Percentiles rank a stretch among this genome's conserved stretches.
These are phyloP conservation scores for Fratercula arctica DNA, from an alignment of 2,797 vertebrate genomes.

Conservation along the genomic window DNA sequence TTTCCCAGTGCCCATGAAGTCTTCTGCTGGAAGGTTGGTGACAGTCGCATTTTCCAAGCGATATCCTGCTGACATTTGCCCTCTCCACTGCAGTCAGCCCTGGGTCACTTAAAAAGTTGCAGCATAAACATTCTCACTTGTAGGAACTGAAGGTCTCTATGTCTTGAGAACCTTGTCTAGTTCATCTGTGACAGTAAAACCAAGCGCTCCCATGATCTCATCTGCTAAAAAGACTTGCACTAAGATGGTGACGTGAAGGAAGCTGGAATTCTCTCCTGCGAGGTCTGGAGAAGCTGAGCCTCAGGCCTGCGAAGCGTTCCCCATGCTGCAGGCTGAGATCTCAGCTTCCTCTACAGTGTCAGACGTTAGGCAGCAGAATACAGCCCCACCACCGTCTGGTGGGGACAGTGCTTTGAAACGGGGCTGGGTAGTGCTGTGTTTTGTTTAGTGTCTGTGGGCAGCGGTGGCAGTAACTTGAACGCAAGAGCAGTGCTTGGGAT, in stretches of 20 bases:
- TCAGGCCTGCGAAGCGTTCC: not conserved
- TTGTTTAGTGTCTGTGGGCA: not conserved
- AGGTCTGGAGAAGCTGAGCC: not conserved
- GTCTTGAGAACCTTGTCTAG: not conserved
- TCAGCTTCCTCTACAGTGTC: not conserved
- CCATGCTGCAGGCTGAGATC: not conserved
- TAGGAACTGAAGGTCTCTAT: not conserved
- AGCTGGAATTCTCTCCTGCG: not conserved
- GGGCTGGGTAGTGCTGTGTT: not conserved
- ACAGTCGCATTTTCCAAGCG: not conserved
- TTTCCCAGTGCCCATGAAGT: not conserved
- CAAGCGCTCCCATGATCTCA: rapidly evolving
- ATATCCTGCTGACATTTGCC: not conserved
- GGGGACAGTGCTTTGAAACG: not conserved
- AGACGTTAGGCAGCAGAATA: not conserved
- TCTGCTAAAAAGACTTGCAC: not conserved
- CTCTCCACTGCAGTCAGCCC: not conserved
- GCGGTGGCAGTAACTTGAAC: not conserved
- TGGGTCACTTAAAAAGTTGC: rapidly evolving
- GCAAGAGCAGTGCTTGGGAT: not conserved
- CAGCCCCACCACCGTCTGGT: not conserved
- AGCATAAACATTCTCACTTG: not conserved
- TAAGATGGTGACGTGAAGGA: not conserved
- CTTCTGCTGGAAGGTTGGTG: not conserved
- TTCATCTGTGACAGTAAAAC: not conserved